Evolutionary conservation across 2,113 vertebrate species (phyloP).

Genomic region (Chauna torquata): DNA sequence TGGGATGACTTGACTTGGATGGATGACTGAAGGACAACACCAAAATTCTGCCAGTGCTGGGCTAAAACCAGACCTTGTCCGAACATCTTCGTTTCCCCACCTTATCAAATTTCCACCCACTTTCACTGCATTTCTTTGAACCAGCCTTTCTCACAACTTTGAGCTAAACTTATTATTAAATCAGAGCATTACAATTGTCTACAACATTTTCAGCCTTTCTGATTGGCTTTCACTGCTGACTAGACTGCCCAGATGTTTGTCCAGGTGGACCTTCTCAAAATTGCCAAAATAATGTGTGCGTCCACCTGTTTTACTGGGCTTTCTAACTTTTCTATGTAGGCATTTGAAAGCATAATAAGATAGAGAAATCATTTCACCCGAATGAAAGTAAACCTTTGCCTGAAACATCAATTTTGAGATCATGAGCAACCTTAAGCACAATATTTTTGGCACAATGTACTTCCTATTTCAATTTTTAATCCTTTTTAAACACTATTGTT

Average conservation of each 20-base stretch:
- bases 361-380: constrained; percentile 58
- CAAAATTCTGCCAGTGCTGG: background rate
- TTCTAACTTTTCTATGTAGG: constrained; percentile 66
- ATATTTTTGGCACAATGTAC: constrained; percentile 50
- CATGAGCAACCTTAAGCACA: constrained; percentile 8
- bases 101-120: background rate
- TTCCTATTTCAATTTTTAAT: constrained; percentile 66
- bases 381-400: constrained; percentile 75
- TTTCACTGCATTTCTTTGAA: background rate
- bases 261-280: constrained; percentile 82
- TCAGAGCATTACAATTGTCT: constrained; percentile 48
- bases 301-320: constrained; percentile 70
- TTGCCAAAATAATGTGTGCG: constrained; percentile 78
- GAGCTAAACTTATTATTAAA: constrained; percentile 23
- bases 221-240: constrained; percentile 80
- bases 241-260: constrained; percentile 82
- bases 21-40: background rate
- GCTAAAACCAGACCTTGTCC: background rate
- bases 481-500: constrained; percentile 63
- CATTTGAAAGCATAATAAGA: constrained; percentile 73
- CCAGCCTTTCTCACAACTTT: background rate
- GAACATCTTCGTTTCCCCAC: background rate
- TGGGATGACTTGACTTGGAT: background rate
- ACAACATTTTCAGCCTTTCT: constrained; percentile 78
- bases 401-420: constrained; percentile 27